Conservation (phyloP, 2,888 invertebrate genomes). For the Myopa tessellatipennis region DNA sequence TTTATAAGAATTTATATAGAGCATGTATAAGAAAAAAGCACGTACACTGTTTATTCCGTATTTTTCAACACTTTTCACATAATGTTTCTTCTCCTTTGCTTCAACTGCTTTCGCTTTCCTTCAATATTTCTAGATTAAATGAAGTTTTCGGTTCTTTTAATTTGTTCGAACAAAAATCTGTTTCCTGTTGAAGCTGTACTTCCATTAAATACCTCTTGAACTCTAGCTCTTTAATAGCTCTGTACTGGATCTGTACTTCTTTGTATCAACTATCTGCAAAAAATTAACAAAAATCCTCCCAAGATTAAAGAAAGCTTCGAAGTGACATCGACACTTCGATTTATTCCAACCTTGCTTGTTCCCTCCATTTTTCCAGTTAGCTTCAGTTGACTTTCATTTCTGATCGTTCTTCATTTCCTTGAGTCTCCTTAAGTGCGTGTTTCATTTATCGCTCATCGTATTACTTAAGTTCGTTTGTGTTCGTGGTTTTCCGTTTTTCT, state of each 20-base stretch:
- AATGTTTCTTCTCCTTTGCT: neutral
- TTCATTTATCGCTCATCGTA: slow-evolving; percentile 27
- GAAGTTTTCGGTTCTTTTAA: neutral
- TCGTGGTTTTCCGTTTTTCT: slow-evolving; percentile 49
- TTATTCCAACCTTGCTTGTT: neutral
- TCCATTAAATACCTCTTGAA: slow-evolving; percentile 9
- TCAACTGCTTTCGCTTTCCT: neutral
- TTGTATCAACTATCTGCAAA: neutral
- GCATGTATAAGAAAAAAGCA: too few relatives aligned
- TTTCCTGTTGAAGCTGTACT: slow-evolving; percentile 44
- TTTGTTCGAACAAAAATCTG: slow-evolving; percentile 49
- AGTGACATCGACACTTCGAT: too few relatives aligned
- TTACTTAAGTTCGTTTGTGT: slow-evolving; percentile 45
- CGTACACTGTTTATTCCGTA: too few relatives aligned
- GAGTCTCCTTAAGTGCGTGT: too few relatives aligned
- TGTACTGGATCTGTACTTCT: neutral
- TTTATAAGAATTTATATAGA: too few relatives aligned
- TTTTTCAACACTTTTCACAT: too few relatives aligned
- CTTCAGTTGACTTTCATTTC: neutral
- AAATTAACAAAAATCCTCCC: too few relatives aligned
- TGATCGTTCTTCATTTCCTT: too few relatives aligned
- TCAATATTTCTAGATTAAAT: neutral
- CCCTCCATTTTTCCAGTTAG: slow-evolving; percentile 8
- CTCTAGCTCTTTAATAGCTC: slow-evolving; percentile 2
- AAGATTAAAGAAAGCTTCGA: too few relatives aligned